These are phyloP conservation scores for Tinamus guttatus DNA, from an alignment of 2,113 vertebrate species.

Conservation along the genomic window DNA sequence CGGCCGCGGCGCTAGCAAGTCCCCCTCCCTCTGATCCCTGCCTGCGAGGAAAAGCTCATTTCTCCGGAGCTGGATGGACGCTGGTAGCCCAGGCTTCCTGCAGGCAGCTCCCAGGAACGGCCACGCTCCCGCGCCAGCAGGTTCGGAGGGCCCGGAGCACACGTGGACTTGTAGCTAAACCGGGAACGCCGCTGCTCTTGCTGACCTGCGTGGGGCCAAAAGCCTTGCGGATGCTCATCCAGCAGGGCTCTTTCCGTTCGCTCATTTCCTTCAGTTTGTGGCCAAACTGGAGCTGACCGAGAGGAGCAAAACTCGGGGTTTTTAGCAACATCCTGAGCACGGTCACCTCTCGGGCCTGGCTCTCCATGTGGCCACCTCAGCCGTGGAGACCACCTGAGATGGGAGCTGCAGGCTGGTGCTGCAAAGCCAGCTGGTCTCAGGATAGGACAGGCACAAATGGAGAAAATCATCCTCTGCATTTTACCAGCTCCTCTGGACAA, in stretches of 20 bases:
- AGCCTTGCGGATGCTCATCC: neutral
- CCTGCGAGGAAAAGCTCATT: neutral
- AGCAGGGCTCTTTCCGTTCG: neutral
- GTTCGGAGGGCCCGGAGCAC: neutral
- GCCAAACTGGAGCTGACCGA: accelerated
- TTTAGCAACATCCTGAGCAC: too few species aligned
- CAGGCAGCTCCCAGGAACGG: neutral
- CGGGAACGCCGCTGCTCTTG: too few species aligned
- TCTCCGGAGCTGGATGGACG: neutral
- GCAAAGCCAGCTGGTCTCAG: too few species aligned
- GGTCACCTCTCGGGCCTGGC: neutral
- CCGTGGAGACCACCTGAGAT: too few species aligned
- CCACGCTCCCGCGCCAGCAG: neutral
- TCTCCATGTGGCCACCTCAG: too few species aligned
- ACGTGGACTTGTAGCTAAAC: too few species aligned
- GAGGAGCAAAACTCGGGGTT: neutral
- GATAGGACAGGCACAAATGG: too few species aligned
- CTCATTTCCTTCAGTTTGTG: neutral
- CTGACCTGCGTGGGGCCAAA: neutral
- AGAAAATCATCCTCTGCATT: too few species aligned
- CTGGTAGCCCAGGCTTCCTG: neutral
- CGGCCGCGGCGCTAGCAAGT: neutral
- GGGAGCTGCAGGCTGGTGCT: too few species aligned
- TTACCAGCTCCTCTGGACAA: too few species aligned
- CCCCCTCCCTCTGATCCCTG: neutral